phyloP scores from a whole-genome alignment of 2,797 vertebrate genomes.

The Cyclura pinguis region DNA sequence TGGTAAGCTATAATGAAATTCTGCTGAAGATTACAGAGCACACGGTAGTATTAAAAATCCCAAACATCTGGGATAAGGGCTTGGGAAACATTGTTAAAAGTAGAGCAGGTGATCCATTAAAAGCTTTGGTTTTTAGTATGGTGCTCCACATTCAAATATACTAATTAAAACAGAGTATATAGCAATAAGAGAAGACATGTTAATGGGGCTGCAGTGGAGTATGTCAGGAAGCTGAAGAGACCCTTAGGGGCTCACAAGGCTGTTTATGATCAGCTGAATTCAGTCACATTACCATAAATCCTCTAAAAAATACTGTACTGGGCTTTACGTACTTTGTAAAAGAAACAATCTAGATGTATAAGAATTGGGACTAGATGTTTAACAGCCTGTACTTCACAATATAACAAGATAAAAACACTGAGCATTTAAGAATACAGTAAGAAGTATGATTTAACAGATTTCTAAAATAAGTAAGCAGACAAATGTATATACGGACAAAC shows the following conservation, averaged over 20 bases:
- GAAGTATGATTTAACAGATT: background rate
- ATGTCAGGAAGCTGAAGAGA: constrained; percentile 85
- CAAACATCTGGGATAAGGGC: constrained; percentile 22
- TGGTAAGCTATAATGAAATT: constrained; percentile 30
- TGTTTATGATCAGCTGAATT: constrained; percentile 71
- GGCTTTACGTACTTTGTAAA: constrained; percentile 38
- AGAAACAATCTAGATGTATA: background rate
- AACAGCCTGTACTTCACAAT: constrained; percentile 22
- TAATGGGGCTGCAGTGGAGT: constrained; percentile 86
- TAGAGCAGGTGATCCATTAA: constrained; percentile 55
- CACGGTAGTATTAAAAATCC: constrained; percentile 17
- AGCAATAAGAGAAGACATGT: constrained; percentile 86
- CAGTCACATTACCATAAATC: constrained; percentile 77
- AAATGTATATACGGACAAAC: background rate
- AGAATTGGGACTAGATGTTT: background rate
- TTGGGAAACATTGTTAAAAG: constrained; percentile 47
- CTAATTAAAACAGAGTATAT: constrained; percentile 87
- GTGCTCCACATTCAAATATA: constrained; percentile 78
- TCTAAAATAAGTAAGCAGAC: constrained; percentile 25
- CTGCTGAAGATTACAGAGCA: constrained; percentile 31
- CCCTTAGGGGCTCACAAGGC: constrained; percentile 82
- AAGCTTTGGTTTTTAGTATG: constrained; percentile 68
- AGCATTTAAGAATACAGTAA: background rate
- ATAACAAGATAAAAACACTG: background rate
- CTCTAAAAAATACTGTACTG: constrained; percentile 76